Conservation (phyloP, 2,888 invertebrate species). For the Achlya flavicornis region DNA sequence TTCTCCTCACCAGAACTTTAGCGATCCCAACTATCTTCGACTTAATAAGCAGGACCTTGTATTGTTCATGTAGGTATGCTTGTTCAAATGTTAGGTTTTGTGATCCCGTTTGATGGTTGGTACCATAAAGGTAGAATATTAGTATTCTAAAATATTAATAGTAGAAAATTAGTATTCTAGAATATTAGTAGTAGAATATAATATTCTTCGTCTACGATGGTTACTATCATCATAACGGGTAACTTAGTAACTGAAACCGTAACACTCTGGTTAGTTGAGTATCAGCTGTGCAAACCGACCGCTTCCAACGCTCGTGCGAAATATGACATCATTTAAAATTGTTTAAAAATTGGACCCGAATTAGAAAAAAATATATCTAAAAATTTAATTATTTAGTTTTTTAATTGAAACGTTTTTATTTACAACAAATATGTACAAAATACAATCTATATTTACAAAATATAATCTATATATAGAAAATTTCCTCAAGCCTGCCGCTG, state of each 20-base stretch:
- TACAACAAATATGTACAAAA: too few relatives aligned
- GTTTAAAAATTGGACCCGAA: neutral
- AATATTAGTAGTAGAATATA: too few relatives aligned
- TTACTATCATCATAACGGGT: neutral
- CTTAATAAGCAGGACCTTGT: neutral
- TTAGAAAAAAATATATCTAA: neutral
- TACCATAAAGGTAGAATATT: neutral
- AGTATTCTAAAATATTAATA: too few relatives aligned
- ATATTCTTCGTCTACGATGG: neutral
- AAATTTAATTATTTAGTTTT: slow-evolving; percentile 7
- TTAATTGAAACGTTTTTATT: too few relatives aligned
- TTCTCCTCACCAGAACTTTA: neutral
- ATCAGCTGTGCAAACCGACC: slow-evolving; percentile 3
- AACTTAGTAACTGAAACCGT: neutral
- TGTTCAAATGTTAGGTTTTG: neutral
- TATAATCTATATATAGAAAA: too few relatives aligned
- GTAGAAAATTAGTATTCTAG: too few relatives aligned
- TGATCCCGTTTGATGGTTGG: neutral
- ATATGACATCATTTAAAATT: neutral
- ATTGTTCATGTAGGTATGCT: neutral
- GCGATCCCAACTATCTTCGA: neutral
- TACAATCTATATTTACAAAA: too few relatives aligned
- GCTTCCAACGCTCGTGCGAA: slow-evolving; percentile 4
- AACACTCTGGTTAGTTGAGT: slow-evolving; percentile 6
- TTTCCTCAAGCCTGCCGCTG: too few relatives aligned